These are phyloP conservation scores for Sciurus vulgaris DNA, from an alignment of 2,797 vertebrate genomes.

Conservation along the genomic window DNA sequence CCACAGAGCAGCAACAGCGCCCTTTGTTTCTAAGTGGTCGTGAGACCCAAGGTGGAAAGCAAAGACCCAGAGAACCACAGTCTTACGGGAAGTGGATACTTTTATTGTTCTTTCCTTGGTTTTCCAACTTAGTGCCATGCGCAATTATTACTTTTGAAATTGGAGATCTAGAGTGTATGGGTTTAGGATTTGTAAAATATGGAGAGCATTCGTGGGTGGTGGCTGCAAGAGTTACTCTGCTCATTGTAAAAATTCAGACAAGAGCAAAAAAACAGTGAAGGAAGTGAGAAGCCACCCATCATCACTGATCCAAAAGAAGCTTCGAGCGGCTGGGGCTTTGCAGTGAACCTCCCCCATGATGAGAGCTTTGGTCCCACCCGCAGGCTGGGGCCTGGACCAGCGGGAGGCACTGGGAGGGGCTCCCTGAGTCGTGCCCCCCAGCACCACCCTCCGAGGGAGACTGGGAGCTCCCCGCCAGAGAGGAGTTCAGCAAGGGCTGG, in stretches of 20 bases:
- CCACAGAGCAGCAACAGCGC: rapidly evolving
- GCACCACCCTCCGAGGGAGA: neutral
- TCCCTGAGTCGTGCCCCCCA: neutral
- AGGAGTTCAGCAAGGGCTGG: neutral
- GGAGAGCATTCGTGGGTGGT: neutral
- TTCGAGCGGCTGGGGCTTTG: rapidly evolving
- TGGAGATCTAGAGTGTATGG: neutral
- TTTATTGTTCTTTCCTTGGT: neutral
- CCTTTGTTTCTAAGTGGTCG: neutral
- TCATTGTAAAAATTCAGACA: constrained; percentile 4
- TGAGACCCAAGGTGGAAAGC: neutral
- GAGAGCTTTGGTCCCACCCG: neutral
- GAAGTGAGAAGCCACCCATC: neutral
- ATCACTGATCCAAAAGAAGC: neutral
- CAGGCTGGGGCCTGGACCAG: neutral
- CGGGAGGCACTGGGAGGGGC: rapidly evolving
- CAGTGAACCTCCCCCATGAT: rapidly evolving
- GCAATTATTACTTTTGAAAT: neutral
- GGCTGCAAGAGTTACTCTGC: neutral
- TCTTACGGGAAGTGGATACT: neutral
- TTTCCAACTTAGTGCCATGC: neutral
- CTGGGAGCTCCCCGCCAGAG: neutral
- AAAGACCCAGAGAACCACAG: neutral
- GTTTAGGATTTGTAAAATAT: neutral
- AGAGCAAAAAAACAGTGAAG: neutral